Percentiles rank a stretch among this genome's conserved stretches.
These are phyloP conservation scores for Ochotona curzoniae DNA, from an alignment of 2,113 vertebrate species.

Conservation along the genomic window DNA sequence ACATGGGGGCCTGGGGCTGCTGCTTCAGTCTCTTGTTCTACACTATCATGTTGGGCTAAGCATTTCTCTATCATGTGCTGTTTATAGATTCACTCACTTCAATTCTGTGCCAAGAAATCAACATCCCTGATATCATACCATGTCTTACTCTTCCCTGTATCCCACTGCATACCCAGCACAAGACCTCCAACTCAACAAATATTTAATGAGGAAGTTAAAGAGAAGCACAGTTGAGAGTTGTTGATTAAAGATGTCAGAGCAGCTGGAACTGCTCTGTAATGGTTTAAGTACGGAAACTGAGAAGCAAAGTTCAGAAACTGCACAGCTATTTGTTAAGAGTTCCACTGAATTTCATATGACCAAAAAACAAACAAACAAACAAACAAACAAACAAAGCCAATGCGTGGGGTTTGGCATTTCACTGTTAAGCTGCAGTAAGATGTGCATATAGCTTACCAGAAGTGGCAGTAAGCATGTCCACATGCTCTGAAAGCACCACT, in stretches of 20 bases:
- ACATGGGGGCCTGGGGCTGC: too few relatives aligned
- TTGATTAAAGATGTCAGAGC: neutral
- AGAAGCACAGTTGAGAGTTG: neutral
- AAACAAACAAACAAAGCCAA: too few relatives aligned
- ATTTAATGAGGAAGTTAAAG: neutral
- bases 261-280: neutral
- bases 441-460: too few relatives aligned
- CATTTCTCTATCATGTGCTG: neutral
- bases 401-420: too few relatives aligned
- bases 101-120: neutral
- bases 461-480: neutral
- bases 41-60: neutral
- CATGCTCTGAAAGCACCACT: too few relatives aligned
- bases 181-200: neutral
- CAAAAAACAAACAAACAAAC: neutral
- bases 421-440: too few relatives aligned
- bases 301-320: slow-evolving; percentile 1
- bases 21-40: neutral
- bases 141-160: neutral
- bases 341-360: neutral
- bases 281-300: neutral
- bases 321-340: neutral
- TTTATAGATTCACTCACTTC: neutral
- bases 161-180: neutral
- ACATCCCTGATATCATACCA: neutral